Evolutionary conservation across 2,888 invertebrate species (phyloP), one percentile per base, ranked within the genome.

Genomic region (Tetragonula carbonaria): DNA sequence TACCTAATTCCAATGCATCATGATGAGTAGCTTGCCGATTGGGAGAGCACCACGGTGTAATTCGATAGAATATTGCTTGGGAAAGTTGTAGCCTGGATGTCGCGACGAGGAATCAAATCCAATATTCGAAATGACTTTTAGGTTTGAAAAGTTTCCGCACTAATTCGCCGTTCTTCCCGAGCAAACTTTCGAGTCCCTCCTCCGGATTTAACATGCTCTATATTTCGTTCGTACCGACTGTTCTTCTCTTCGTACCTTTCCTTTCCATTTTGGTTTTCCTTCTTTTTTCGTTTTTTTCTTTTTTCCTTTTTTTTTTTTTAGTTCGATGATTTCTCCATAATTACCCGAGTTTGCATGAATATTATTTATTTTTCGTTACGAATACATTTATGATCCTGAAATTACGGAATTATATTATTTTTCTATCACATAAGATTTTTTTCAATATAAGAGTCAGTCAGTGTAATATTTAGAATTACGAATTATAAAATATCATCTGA

Each of bases 1-100:
- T 62, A 62, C 62, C 85, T 82, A 85, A 86, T 85, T 85, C 67
- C 85, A 78, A 85, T 85, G 86, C 86, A 85, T 86, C 82, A 65
- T 62, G 82, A 85, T 78, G 85, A 86, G 80, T 81, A 70, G 59
- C 82, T 72, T 65, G 78, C 67, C 80, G 81, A 81, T 79, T 67
- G 85, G 53, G 33, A 78, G 65, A 51, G 45, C 65, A 57, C 55
- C 65, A 57, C 55, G 65, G 45, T 8, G 68, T 81, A 84, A 86
- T 86, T 81, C 75, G 81, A 84, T 81, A 75, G 80, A 86, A 84
- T 84, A 84, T 85, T 85, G 84, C 84, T 84, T 68, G 63, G 62
- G 62, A 78, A 84, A 74, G 73, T 77, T 77, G 65, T 71, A 71
- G 71, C 65, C 59, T 59, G 79, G 50, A 66, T 38, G 74, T 51